Conservation (phyloP, 2,888 invertebrate genomes). For the Marronus borbonicus region DNA sequence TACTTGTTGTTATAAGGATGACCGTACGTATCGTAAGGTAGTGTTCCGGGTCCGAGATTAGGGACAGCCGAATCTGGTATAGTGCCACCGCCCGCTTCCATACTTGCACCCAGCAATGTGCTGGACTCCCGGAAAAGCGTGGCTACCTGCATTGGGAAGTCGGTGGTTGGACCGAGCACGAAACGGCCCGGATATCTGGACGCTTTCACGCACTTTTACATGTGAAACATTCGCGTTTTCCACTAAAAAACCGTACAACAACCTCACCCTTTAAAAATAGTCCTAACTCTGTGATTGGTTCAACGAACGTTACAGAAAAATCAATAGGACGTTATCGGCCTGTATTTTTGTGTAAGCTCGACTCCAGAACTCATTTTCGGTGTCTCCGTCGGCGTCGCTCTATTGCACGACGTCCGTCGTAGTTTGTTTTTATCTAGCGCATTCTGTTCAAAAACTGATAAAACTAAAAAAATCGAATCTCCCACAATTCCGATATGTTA, state of each 20-base stretch:
- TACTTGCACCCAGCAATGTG: slow-evolving; percentile 78
- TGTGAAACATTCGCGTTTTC: slow-evolving; percentile 64
- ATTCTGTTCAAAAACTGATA: slow-evolving; percentile 64
- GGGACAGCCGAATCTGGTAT: slow-evolving; percentile 62
- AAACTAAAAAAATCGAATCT: slow-evolving; percentile 52
- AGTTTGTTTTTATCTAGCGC: slow-evolving; percentile 66
- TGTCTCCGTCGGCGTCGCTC: slow-evolving; percentile 69
- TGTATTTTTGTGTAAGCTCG: slow-evolving; percentile 71
- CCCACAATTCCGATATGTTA: slow-evolving; percentile 37
- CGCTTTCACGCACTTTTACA: slow-evolving; percentile 59
- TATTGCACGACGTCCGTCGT: slow-evolving; percentile 66
- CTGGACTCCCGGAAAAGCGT: slow-evolving; percentile 79
- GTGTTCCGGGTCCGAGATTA: slow-evolving; percentile 63
- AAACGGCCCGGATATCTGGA: slow-evolving; percentile 56
- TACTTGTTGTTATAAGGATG: slow-evolving; percentile 70
- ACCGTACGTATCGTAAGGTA: slow-evolving; percentile 66
- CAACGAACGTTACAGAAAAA: slow-evolving; percentile 76
- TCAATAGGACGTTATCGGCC: slow-evolving; percentile 77
- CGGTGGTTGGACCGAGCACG: slow-evolving; percentile 64
- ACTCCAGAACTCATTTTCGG: slow-evolving; percentile 68
- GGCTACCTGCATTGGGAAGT: slow-evolving; percentile 77
- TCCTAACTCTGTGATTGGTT: slow-evolving; percentile 72
- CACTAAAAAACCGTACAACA: slow-evolving; percentile 69
- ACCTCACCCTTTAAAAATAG: slow-evolving; percentile 74
- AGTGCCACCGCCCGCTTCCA: slow-evolving; percentile 72